phyloP scores from a whole-genome alignment of 2,888 invertebrate genomes.

The Nysson spinosus region DNA sequence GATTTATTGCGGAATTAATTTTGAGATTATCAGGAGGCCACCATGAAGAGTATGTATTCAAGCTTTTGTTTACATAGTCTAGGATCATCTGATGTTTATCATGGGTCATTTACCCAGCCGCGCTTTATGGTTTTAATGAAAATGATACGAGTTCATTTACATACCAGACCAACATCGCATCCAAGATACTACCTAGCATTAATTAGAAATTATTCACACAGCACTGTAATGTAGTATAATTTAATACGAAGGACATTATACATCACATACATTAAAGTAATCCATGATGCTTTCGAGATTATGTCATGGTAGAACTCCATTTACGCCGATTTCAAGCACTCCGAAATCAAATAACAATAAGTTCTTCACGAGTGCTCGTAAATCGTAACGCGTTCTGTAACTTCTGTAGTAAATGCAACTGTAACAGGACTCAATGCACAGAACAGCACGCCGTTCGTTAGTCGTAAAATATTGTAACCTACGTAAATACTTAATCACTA shows the following conservation, averaged over 20 bases:
- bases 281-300: too few relatives aligned
- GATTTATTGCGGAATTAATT: slow-evolving; percentile 21
- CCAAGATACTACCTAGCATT: too few relatives aligned
- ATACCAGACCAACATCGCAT: background rate
- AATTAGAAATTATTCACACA: too few relatives aligned
- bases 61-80: slow-evolving; percentile 26
- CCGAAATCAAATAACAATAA: background rate
- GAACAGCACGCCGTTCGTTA: slow-evolving; percentile 2
- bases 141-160: slow-evolving; percentile 17
- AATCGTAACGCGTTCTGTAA: slow-evolving; percentile 1
- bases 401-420: slow-evolving; percentile 5
- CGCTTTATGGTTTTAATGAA: slow-evolving; percentile 12
- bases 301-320: background rate
- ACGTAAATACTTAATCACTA: too few relatives aligned
- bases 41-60: slow-evolving; percentile 19
- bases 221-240: too few relatives aligned
- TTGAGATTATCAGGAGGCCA: slow-evolving; percentile 28
- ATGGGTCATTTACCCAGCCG: slow-evolving; percentile 5
- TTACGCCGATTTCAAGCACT: background rate
- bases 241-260: too few relatives aligned
- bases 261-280: too few relatives aligned
- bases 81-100: slow-evolving; percentile 7
- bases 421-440: slow-evolving; percentile 17
- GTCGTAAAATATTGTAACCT: too few relatives aligned
- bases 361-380: slow-evolving; percentile 15